phyloP scores from a whole-genome alignment of 2,888 invertebrate species.

The Sesamia inferens region DNA sequence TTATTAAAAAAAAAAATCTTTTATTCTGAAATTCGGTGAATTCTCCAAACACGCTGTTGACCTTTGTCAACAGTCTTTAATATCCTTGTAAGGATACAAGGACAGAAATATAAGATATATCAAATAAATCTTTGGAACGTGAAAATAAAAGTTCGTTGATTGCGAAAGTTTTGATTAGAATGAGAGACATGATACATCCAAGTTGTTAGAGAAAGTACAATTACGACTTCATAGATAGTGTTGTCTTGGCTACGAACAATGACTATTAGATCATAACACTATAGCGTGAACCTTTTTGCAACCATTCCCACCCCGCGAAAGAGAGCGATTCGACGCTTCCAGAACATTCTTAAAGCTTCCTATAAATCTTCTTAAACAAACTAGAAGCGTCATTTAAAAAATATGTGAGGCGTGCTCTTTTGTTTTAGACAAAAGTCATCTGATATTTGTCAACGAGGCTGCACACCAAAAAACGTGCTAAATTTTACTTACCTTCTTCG shows the following conservation, averaged over 20 bases:
- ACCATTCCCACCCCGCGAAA: too few species aligned
- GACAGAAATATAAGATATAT: neutral
- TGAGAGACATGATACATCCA: neutral
- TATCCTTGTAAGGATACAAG: neutral
- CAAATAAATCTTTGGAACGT: neutral
- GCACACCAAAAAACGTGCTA: too few species aligned
- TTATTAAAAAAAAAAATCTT: too few species aligned
- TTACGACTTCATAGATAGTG: neutral
- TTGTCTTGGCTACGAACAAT: slow-evolving; percentile 16
- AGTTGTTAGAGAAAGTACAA: neutral
- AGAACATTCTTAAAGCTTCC: too few species aligned
- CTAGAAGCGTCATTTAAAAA: too few species aligned
- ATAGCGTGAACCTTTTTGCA: too few species aligned
- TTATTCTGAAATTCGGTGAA: neutral
- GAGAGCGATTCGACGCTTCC: too few species aligned
- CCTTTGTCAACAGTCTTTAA: neutral
- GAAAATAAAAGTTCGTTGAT: neutral
- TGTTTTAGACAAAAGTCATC: too few species aligned
- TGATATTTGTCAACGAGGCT: too few species aligned
- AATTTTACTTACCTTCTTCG: too few species aligned
- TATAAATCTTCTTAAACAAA: too few species aligned
- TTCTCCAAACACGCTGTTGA: neutral
- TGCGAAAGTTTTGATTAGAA: neutral
- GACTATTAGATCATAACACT: slow-evolving; percentile 20
- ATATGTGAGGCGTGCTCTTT: too few species aligned